Base-by-base conservation (phyloP, 37 sponge, comb jelly and placozoan genomes). In the Chondrilla cf. caribensis region DNA sequence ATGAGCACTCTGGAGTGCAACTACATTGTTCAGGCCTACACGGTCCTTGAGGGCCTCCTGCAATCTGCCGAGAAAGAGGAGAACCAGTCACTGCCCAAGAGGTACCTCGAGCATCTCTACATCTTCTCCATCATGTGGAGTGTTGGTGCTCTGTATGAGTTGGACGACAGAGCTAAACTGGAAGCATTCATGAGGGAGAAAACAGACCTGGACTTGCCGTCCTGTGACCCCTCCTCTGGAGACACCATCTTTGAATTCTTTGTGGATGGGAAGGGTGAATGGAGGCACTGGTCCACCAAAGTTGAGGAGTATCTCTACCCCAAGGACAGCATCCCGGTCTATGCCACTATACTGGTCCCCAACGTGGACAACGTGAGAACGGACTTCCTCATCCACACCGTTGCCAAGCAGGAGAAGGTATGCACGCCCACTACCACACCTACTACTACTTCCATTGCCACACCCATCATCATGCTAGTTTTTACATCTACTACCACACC, bases 171-270 rank as follows among this genome's bases (percentile, higher is more conserved):
- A 58, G 91, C 90, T 24, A 92, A 90, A 78, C 82, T 99, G 91
- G 95, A 99, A 84, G 80, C 77, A 41, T 99, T 90, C 85, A 75
- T 99, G 93, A 81, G 93, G 47, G 87, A 92, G 41, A 85, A 85
- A 9, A 58, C 79, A 19, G 84, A 88, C 2, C 80, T 99, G 19
- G 92, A 88, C 79, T 43, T 93, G 17, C 99, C 99, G 5, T 44
- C 51, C 18, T 80, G 60, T 54, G 78, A 88, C 44, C 60, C 82
- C 8, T 87, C 58, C 25, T 81, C 80, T 5, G 93, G 92, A 0
- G 93, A 94, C 83, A 99, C 99, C 55, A 99, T 99, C n/a, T 99
- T 99, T 89, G 99, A 99, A 87, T 99, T 87, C 80, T 84, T 87
- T 54, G 92, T 90, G 33, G 90, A 90, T 62, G 58, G 89, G 22